phyloP scores from a whole-genome alignment of 35 echinoderm and acorn worm genomes.

The Eucidaris tribuloides region DNA sequence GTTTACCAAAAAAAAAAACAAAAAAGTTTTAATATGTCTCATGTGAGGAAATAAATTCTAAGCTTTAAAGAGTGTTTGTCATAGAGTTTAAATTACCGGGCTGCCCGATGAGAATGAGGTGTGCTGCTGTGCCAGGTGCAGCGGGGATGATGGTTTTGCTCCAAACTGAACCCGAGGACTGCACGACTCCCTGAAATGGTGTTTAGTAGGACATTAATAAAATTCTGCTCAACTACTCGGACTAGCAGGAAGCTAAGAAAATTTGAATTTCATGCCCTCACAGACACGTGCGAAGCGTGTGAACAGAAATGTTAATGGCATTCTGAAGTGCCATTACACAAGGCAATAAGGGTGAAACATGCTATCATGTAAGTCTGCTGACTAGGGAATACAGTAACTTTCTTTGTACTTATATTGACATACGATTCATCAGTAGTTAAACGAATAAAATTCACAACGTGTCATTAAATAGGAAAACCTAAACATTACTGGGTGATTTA shows the following conservation, averaged over 20 bases:
- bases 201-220: background rate
- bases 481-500: too few relatives aligned
- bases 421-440: too few relatives aligned
- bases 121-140: background rate
- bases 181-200: background rate
- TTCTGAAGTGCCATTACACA: background rate
- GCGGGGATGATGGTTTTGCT: background rate
- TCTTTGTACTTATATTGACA: too few relatives aligned
- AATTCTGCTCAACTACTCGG: background rate
- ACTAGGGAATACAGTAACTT: too few relatives aligned
- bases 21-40: too few relatives aligned
- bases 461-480: too few relatives aligned
- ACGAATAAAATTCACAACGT: too few relatives aligned
- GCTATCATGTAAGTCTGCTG: background rate
- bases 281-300: too few relatives aligned
- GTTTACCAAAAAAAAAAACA: too few relatives aligned
- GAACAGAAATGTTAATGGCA: background rate
- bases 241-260: background rate
- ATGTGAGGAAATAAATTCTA: background rate
- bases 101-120: slow-evolving; percentile 29
- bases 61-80: background rate
- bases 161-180: slow-evolving; percentile 39
- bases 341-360: background rate
- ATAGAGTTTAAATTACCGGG: background rate
- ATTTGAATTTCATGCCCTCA: background rate